Evolutionary conservation across 2,888 invertebrate species (phyloP).

Genomic region (Papilio protenor): DNA sequence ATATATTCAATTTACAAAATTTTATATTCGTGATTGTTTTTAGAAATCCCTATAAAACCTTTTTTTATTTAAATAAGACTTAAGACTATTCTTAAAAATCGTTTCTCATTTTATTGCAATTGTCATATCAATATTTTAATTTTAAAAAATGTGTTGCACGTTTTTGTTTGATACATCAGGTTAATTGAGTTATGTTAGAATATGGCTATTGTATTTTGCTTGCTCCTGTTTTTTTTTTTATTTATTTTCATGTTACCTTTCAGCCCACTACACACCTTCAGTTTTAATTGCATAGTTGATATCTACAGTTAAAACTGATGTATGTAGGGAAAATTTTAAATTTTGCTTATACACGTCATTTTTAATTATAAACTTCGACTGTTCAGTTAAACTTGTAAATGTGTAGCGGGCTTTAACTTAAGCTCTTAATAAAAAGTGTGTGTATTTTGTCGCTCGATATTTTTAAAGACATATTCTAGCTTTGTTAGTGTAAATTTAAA

Average conservation of each 20-base stretch:
- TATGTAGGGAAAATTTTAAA: no score
- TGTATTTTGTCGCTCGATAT: not conserved
- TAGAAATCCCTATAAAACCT: no score
- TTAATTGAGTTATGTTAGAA: not conserved
- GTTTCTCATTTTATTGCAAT: not conserved
- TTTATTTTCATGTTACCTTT: not conserved
- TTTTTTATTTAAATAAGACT: not conserved
- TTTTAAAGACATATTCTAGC: not conserved
- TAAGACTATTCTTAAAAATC: no score
- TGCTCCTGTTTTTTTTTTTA: conserved; percentile 13
- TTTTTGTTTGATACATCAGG: conserved; percentile 30
- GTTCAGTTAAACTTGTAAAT: no score
- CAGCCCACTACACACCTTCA: not conserved
- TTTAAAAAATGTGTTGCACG: not conserved
- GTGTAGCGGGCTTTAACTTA: not conserved
- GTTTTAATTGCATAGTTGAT: no score
- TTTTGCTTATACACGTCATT: no score
- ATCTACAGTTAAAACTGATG: no score
- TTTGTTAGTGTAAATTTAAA: conserved; percentile 14
- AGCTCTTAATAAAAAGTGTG: not conserved
- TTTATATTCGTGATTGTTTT: not conserved
- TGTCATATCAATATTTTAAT: not conserved
- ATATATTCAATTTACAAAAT: not conserved
- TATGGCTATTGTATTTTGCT: conserved; percentile 25
- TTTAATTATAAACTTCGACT: no score